phyloP scores from a whole-genome alignment of 1,140 invertebrate genomes.

The Cephus cinctus region DNA sequence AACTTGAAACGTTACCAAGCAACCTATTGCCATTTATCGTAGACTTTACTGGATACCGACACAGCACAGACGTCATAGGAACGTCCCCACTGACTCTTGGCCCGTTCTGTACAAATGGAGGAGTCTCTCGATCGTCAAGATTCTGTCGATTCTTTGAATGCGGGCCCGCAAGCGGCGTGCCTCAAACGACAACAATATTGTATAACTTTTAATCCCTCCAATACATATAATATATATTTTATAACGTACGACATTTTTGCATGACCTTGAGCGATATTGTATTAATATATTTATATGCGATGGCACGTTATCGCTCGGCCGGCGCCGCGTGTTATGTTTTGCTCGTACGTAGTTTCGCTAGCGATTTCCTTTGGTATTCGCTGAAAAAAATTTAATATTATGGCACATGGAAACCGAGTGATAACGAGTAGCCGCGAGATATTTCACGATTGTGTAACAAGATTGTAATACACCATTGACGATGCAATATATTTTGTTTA shows the following conservation, averaged over 20 bases:
- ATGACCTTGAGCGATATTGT: constrained; percentile 45
- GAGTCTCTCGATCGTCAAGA: not conserved
- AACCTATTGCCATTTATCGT: no score
- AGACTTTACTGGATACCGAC: no score
- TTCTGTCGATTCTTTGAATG: not conserved
- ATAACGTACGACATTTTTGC: constrained; percentile 40
- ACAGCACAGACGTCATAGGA: no score
- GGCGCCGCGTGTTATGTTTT: no score
- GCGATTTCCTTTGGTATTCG: constrained; percentile 16
- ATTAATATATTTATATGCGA: constrained; percentile 38
- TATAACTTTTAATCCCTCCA: constrained; percentile 45
- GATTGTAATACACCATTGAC: constrained; percentile 38
- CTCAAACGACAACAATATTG: constrained; percentile 24
- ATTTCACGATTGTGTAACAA: constrained; percentile 29
- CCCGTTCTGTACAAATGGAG: no score
- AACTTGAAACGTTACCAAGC: no score
- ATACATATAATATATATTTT: constrained; percentile 39
- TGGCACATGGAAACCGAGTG: no score
- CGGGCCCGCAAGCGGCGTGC: not conserved
- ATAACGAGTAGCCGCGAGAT: constrained; percentile 15
- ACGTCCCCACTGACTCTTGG: no score
- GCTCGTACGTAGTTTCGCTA: constrained; percentile 16
- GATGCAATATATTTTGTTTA: constrained; percentile 50
- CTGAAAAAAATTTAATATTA: no score
- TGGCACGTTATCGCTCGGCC: no score